Base-by-base conservation (phyloP, 2,888 invertebrate species). In the Adelphocoris suturalis region DNA sequence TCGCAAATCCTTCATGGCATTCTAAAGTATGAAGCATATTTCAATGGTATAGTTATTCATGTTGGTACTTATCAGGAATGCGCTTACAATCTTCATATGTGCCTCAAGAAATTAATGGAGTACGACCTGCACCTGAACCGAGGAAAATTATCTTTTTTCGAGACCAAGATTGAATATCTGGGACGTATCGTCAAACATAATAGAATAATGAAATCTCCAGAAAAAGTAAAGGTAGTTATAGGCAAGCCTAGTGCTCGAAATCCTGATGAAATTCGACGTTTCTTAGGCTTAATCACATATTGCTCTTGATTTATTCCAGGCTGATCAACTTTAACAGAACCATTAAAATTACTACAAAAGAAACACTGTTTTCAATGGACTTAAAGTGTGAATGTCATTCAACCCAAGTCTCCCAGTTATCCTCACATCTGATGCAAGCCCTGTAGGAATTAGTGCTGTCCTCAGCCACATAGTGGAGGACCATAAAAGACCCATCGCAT, bases 361-460 rank as follows among this genome's bases (percentile, higher is more conserved):
- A 55, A 90, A 19, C 82, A 14, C 13, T 75, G 55, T 68, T 92
- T 91, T 61, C 19, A 76, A 46, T 92, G 92, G 92, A 76, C 89
- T n/a, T n/a, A 47, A n/a, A 27, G 57, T 85, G 13, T 55, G 52
- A 19, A 19, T 85, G 5, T 57, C 85, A 27, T 85, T 23, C 27
- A 91, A 91, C 90, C 92, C 27, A 48, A 89, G 14, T 91, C 90
- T 48, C 90, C 92, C 92, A 61, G 28, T 92, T 16, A 55, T 89
- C 5, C 61, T 92, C n/a, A 90, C 91, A 5, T 78, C 90, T 37
- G 91, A 92, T 78, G 91, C 90, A 13, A 91, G 90, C 52, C 90
- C 89, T 14, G 23, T 37, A 46, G 91, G 91, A 0, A 19, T 85
- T 7, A 19, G 23, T 27, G 85, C 85, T 4, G 23, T 85, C 12